Evolutionary conservation across 2,113 vertebrate genomes (phyloP).

Genomic region (Heliornis fulica): DNA sequence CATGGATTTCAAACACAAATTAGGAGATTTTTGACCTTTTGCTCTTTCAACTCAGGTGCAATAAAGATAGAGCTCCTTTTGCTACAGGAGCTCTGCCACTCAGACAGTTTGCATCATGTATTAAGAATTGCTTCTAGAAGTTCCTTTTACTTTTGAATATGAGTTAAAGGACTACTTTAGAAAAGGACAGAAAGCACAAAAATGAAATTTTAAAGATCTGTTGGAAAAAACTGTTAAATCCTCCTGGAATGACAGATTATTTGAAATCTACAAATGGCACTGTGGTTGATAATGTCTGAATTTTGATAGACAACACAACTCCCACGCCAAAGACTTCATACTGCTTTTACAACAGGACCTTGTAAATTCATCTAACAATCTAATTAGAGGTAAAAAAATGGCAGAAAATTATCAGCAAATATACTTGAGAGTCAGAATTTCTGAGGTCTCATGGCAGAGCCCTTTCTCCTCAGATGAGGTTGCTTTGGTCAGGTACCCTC

Average conservation of each 20-base stretch:
- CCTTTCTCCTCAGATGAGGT: neutral
- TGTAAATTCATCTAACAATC: neutral
- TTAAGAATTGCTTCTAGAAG: neutral
- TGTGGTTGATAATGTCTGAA: neutral
- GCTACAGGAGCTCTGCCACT: neutral
- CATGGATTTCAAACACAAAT: neutral
- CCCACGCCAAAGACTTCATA: neutral
- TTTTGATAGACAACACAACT: no score
- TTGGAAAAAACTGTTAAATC: neutral
- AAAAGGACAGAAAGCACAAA: neutral
- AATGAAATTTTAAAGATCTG: neutral
- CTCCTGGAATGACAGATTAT: neutral
- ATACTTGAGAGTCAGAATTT: neutral
- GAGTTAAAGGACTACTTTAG: neutral
- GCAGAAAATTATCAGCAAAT: neutral
- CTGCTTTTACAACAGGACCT: neutral
- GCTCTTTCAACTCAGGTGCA: neutral
- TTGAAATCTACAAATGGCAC: neutral
- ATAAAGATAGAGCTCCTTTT: neutral
- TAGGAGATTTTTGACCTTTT: slow-evolving; percentile 9
- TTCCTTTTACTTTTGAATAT: neutral
- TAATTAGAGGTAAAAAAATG: neutral
- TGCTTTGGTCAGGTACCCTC: neutral
- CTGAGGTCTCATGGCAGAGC: neutral
- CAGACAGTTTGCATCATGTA: neutral